Conservation (phyloP, 2,797 vertebrate species). For the Pagetopsis macropterus region DNA sequence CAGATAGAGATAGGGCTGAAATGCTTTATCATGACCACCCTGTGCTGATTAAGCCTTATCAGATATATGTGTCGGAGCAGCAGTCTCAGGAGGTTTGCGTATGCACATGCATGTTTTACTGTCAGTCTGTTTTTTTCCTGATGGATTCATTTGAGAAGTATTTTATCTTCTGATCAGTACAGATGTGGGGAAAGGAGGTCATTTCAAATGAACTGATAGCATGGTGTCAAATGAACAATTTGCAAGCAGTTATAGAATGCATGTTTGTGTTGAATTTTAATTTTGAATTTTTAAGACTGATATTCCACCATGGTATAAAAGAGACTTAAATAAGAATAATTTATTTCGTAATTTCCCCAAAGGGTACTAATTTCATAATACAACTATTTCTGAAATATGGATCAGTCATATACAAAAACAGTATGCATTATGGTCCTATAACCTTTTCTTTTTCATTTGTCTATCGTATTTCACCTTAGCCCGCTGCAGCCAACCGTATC, state of each 20-base stretch:
- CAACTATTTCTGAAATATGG: not conserved
- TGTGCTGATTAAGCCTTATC: slow-evolving; percentile 79
- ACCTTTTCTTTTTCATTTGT: not conserved
- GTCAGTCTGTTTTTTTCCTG: slow-evolving; percentile 43
- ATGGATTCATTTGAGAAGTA: slow-evolving; percentile 46
- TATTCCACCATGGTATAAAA: not conserved
- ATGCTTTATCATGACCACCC: slow-evolving; percentile 81
- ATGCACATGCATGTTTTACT: slow-evolving; percentile 66
- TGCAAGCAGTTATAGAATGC: slow-evolving; percentile 10
- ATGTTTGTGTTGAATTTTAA: slow-evolving; percentile 2
- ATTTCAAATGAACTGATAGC: slow-evolving; percentile 48
- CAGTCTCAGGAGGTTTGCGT: slow-evolving; percentile 66
- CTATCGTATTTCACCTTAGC: slow-evolving; percentile 10
- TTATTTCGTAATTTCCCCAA: slow-evolving; percentile 5
- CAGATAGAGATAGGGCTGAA: slow-evolving; percentile 76
- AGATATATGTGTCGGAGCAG: slow-evolving; percentile 70
- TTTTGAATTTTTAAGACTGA: not conserved
- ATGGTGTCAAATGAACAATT: slow-evolving; percentile 15
- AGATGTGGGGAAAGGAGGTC: slow-evolving; percentile 24
- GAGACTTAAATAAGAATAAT: not conserved
- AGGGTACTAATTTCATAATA: not conserved
- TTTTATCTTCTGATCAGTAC: slow-evolving; percentile 49
- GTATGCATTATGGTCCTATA: not conserved
- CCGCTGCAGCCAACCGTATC: slow-evolving; percentile 40
- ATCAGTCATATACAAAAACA: slow-evolving; percentile 4